A percentile compares a stretch with the other conserved stretches of the same genome.
Conservation (phyloP, 2,797 vertebrate genomes). For the Coranthus polyacanthus region DNA sequence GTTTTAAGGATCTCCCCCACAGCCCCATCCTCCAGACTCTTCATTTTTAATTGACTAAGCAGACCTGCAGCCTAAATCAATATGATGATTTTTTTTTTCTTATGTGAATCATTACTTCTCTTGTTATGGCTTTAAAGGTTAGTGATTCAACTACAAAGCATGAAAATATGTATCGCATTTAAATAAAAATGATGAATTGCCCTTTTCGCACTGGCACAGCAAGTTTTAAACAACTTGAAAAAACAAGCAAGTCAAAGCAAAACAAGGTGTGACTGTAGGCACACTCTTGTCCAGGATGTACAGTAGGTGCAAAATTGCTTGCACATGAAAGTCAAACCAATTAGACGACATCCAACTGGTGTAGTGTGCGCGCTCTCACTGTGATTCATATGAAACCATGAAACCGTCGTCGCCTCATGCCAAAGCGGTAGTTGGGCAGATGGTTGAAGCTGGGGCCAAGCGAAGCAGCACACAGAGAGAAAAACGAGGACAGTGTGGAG, state of each 20-base stretch:
- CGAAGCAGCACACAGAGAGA: slow-evolving; percentile 52
- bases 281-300: slow-evolving; percentile 13
- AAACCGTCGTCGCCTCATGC: slow-evolving; percentile 41
- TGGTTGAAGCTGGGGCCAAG: slow-evolving; percentile 72
- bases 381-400: slow-evolving; percentile 58
- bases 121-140: neutral
- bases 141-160: neutral
- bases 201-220: neutral
- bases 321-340: slow-evolving; percentile 35
- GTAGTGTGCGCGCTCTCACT: slow-evolving; percentile 16
- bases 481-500: slow-evolving; percentile 32
- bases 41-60: no score
- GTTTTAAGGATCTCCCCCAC: no score
- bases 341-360: slow-evolving; percentile 45
- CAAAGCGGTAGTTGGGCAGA: slow-evolving; percentile 71
- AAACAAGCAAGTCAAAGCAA: neutral
- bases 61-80: no score
- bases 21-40: no score
- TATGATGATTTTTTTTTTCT: no score
- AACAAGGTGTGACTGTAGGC: neutral
- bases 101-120: no score
- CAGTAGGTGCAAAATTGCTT: slow-evolving; percentile 12
- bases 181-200: neutral
- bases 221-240: neutral
- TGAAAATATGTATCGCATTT: neutral